Evolutionary conservation across 2,797 vertebrate genomes (phyloP).

Genomic region (Dipus sagitta): DNA sequence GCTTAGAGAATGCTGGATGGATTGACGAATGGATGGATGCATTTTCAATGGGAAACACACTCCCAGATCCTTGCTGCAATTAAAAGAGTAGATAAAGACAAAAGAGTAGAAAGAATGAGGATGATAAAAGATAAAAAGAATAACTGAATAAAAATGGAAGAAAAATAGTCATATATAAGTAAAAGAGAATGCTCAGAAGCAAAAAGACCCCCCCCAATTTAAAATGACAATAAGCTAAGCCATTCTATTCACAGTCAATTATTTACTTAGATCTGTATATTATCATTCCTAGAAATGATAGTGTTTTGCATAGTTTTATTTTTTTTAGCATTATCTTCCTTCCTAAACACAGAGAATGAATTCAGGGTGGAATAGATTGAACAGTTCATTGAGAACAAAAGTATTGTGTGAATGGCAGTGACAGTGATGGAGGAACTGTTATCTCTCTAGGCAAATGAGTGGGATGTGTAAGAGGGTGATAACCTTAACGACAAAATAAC

Average conservation of each 20-base stretch:
- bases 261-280: constrained; percentile 5
- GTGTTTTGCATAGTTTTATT: neutral
- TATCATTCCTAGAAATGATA: neutral
- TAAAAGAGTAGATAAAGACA: neutral
- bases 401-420: neutral
- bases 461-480: neutral
- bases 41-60: neutral
- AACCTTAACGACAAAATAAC: neutral
- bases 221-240: neutral
- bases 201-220: neutral
- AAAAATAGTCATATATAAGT: neutral
- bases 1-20: neutral
- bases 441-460: neutral
- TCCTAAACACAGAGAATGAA: neutral
- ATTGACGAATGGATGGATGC: neutral
- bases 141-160: neutral
- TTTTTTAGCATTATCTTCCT: neutral
- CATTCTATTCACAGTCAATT: neutral
- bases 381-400: neutral
- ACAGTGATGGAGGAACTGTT: neutral
- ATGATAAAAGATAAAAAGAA: neutral
- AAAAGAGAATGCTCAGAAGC: neutral
- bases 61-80: neutral
- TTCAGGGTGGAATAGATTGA: neutral
- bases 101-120: constrained; percentile 10